phyloP scores from a whole-genome alignment of 2,888 invertebrate species.

The Neoscelio sp. region DNA sequence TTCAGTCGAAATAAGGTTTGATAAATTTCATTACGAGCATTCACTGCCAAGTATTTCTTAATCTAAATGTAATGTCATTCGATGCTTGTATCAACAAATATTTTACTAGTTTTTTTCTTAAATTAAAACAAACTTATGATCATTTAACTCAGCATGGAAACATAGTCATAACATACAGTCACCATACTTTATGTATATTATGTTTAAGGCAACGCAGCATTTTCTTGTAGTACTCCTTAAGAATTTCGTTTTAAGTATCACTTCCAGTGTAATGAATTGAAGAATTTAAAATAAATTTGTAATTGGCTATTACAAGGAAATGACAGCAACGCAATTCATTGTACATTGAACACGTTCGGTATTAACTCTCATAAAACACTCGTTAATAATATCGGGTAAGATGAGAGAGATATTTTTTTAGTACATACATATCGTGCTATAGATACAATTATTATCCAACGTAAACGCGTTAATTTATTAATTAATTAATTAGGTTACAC shows the following conservation, averaged over 20 bases:
- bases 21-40: slow-evolving; percentile 31
- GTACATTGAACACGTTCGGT: slow-evolving; percentile 49
- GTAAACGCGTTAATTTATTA: slow-evolving; percentile 24
- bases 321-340: neutral
- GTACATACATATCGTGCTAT: slow-evolving; percentile 79
- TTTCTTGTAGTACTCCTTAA: neutral
- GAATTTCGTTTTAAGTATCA: neutral
- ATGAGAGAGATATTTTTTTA: slow-evolving; percentile 77
- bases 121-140: neutral
- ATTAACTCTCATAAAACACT: slow-evolving; percentile 38
- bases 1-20: neutral
- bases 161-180: slow-evolving; percentile 32
- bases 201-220: neutral
- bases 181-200: neutral
- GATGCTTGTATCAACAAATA: neutral
- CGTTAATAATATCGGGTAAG: slow-evolving; percentile 28
- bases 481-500: slow-evolving; percentile 25
- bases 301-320: no score
- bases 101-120: no score
- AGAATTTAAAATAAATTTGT: no score
- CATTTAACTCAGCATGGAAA: slow-evolving; percentile 34
- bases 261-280: neutral
- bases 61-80: neutral
- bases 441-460: slow-evolving; percentile 71
- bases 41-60: slow-evolving; percentile 31